These are phyloP conservation scores for Platalea minor DNA, from an alignment of 2,797 vertebrate genomes.

Conservation along the genomic window DNA sequence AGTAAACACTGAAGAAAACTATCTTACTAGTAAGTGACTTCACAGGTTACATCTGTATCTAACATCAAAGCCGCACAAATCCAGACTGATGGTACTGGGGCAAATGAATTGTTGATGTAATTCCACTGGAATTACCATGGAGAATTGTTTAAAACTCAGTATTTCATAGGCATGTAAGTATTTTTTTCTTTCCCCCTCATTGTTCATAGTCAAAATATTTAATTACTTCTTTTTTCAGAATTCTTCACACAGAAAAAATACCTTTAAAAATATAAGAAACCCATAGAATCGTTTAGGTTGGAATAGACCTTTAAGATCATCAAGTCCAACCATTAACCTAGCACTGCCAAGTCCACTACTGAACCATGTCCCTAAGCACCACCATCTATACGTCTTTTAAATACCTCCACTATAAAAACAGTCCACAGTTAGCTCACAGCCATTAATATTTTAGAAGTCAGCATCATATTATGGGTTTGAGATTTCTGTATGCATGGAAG, in stretches of 20 bases:
- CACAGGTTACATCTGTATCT: not conserved
- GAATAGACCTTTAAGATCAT: no score
- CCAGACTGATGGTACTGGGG: not conserved
- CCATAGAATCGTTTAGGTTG: no score
- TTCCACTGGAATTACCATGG: not conserved
- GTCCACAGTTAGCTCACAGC: not conserved
- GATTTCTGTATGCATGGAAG: not conserved
- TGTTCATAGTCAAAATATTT: not conserved
- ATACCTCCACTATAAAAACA: not conserved
- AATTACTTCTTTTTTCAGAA: not conserved
- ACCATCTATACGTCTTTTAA: no score
- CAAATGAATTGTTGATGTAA: not conserved
- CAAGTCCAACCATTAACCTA: no score
- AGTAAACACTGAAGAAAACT: not conserved
- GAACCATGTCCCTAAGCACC: no score
- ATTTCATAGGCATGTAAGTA: not conserved
- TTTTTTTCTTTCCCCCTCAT: not conserved
- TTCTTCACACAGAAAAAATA: not conserved
- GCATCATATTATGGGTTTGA: not conserved
- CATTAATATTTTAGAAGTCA: not conserved
- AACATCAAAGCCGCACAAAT: not conserved
- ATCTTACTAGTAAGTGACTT: not conserved
- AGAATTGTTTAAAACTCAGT: not conserved
- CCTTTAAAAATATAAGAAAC: not conserved
- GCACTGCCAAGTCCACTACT: no score